phyloP scores from a whole-genome alignment of 2,888 invertebrate species.

The Drosophila affinis region DNA sequence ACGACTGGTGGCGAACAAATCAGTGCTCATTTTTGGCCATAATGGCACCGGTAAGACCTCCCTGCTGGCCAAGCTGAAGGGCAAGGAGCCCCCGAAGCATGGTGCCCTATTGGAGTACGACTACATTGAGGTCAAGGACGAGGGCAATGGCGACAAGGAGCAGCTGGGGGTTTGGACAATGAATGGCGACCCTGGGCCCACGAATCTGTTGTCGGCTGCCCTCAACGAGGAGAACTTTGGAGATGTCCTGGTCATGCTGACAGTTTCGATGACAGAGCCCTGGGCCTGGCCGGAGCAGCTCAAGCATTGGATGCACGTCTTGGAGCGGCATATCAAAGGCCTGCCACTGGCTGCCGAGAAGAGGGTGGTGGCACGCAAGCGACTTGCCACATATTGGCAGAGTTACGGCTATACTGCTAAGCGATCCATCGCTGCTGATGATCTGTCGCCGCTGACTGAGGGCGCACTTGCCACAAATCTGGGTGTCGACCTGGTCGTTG shows the following conservation, averaged over 20 bases:
- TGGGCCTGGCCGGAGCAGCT: conserved; percentile 97
- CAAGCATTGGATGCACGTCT: conserved; percentile 94
- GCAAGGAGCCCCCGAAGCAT: conserved; percentile 98
- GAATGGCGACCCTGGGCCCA: conserved; percentile 97
- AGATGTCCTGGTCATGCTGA: conserved; percentile 95
- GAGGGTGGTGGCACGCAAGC: conserved; percentile 87
- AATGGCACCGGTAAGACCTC: conserved; percentile 99
- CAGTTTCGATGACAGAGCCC: conserved; percentile 97
- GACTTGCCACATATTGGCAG: conserved; percentile 93
- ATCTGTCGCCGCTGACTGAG: conserved; percentile 92
- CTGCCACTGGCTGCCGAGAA: conserved; percentile 91
- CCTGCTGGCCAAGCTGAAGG: conserved; percentile 97
- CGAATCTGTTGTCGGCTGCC: conserved; percentile 95
- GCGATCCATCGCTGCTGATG: conserved; percentile 90
- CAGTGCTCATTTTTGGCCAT: conserved; percentile 96
- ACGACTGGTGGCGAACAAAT: conserved; percentile 97
- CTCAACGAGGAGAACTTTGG: conserved; percentile 95
- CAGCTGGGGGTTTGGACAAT: conserved; percentile 97
- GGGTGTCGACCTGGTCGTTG: conserved; percentile 97
- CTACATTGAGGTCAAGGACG: conserved; percentile 98
- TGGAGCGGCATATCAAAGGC: conserved; percentile 96
- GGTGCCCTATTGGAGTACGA: conserved; percentile 98
- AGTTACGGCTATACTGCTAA: conserved; percentile 93
- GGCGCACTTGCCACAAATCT: conserved; percentile 95
- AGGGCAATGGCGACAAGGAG: conserved; percentile 96